Evolutionary conservation across 2,888 invertebrate genomes (phyloP), one percentile per base, ranked within the genome.

Genomic region (Sinohyriopsis cumingii): DNA sequence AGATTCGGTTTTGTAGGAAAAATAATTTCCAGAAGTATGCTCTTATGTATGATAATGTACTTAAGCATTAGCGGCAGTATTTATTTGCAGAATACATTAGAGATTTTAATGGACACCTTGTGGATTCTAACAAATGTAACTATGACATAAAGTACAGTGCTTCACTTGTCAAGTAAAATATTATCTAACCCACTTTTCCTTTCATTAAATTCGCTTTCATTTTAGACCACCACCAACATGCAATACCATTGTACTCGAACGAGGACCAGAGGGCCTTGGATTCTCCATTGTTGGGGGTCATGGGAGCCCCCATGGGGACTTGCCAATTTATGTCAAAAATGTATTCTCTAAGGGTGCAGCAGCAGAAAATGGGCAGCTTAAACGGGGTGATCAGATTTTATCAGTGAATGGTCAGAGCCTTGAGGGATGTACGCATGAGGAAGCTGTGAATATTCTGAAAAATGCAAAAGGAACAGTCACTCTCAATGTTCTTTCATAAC

Each of bases 341-440:
- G 87, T 90, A 45, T 89, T 88, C 76, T 93, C 94, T 63, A 97
- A 96, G 15, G 95, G 98, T 55, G 94, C 95, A 57, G 98, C 97
- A 0, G 91, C 92, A 68, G 90, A 90, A 55, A 97, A 97, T 88
- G 96, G 96, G 4, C 94, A 95, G 69, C 93, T 99, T 76, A 94
- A 95, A 90, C 94, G 95, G 81, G 98, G 99, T 24, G 99, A 99
- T 91, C 93, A 96, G 84, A 93, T 99, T 65, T 91, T 95, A 7
- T 92, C 95, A 24, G 95, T 99, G n/a, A 96, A 98, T 88, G 96
- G 95, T 9, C 94, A 95, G 82, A 95, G 95, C 70, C 84, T 92
- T 12, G 88, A 91, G 7, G 90, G 90, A 33, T 87, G 89, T 59
- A 90, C 90, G 71, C 94, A 95, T 84, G 94, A 96, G 82, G 94